phyloP scores from a whole-genome alignment of 1,140 invertebrate genomes.

The Papilio xuthus region DNA sequence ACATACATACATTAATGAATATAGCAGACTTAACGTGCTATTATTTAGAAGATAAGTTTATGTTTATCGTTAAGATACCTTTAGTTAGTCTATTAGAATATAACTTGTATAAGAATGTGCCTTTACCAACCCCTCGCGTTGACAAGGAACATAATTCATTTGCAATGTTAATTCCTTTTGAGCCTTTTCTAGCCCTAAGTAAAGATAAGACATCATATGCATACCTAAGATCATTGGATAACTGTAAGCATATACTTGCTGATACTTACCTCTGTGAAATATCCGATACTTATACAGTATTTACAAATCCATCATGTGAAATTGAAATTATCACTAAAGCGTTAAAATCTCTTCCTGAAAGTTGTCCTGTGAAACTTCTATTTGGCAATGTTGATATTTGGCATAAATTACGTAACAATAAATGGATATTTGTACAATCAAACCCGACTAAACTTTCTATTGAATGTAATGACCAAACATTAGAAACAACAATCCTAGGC shows the following conservation, averaged over 20 bases:
- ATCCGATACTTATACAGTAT: slow-evolving; percentile 23
- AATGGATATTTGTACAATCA: slow-evolving; percentile 38
- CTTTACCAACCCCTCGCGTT: slow-evolving; percentile 10
- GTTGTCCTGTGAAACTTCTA: slow-evolving; percentile 13
- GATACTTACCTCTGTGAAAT: slow-evolving; percentile 31
- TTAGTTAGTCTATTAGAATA: slow-evolving; percentile 34
- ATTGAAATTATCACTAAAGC: slow-evolving; percentile 38
- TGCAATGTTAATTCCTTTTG: not conserved
- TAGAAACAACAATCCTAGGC: slow-evolving; percentile 32
- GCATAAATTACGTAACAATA: slow-evolving; percentile 38
- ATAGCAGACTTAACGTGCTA: slow-evolving; percentile 39
- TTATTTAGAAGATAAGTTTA: slow-evolving; percentile 34
- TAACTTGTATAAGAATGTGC: slow-evolving; percentile 39
- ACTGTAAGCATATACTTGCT: slow-evolving; percentile 25
- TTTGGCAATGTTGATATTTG: slow-evolving; percentile 37
- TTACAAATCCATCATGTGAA: slow-evolving; percentile 38
- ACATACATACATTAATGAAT: slow-evolving; percentile 42
- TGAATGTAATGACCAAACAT: slow-evolving; percentile 25
- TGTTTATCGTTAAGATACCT: slow-evolving; percentile 38
- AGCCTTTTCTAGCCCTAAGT: slow-evolving; percentile 21
- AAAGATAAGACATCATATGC: slow-evolving; percentile 25
- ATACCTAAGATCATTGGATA: not conserved
- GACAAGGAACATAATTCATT: not conserved
- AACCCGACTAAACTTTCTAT: slow-evolving; percentile 29
- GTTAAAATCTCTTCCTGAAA: slow-evolving; percentile 26